phyloP scores from a whole-genome alignment of 1,140 invertebrate species.

The Lordiphosa collinella region DNA sequence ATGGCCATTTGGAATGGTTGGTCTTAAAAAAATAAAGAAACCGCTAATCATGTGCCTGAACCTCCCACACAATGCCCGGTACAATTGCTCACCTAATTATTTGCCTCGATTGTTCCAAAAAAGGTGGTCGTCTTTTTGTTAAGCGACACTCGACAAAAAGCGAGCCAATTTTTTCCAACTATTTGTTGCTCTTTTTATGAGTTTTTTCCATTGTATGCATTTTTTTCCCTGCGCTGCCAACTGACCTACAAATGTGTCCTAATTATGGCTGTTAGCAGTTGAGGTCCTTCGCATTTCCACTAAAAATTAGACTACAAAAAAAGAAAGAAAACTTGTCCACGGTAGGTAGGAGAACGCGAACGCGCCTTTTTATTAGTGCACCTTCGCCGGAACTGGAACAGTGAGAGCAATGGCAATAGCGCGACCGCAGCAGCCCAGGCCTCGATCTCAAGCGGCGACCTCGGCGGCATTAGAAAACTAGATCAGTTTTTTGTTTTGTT shows the following conservation, averaged over 20 bases:
- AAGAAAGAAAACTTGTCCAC: slow-evolving; percentile 8
- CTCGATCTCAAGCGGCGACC: slow-evolving; percentile 15
- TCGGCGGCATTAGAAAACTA: slow-evolving; percentile 53
- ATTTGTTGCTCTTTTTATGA: slow-evolving; percentile 76
- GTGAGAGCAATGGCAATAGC: not conserved
- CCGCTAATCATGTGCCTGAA: slow-evolving; percentile 49
- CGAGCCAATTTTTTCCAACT: slow-evolving; percentile 68
- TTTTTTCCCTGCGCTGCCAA: slow-evolving; percentile 19
- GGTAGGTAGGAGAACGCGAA: slow-evolving; percentile 28
- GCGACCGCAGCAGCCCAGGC: slow-evolving; percentile 26
- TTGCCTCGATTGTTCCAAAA: slow-evolving; percentile 54
- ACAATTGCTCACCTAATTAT: slow-evolving; percentile 72
- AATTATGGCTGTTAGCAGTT: slow-evolving; percentile 61
- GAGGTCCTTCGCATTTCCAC: slow-evolving; percentile 58
- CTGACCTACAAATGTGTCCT: slow-evolving; percentile 61
- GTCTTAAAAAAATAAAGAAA: slow-evolving; percentile 50
- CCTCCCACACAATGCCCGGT: slow-evolving; percentile 35
- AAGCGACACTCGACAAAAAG: slow-evolving; percentile 51
- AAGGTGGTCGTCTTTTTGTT: slow-evolving; percentile 30
- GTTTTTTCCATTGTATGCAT: slow-evolving; percentile 58
- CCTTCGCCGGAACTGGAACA: slow-evolving; percentile 47
- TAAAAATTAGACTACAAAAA: slow-evolving; percentile 54
- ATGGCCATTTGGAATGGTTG: too few relatives aligned
- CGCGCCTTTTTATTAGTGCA: slow-evolving; percentile 75
- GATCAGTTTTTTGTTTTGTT: slow-evolving; percentile 55